Evolutionary conservation across 2,888 invertebrate species (phyloP), one percentile per base, ranked within the genome.

Genomic region (Hedya salicella): DNA sequence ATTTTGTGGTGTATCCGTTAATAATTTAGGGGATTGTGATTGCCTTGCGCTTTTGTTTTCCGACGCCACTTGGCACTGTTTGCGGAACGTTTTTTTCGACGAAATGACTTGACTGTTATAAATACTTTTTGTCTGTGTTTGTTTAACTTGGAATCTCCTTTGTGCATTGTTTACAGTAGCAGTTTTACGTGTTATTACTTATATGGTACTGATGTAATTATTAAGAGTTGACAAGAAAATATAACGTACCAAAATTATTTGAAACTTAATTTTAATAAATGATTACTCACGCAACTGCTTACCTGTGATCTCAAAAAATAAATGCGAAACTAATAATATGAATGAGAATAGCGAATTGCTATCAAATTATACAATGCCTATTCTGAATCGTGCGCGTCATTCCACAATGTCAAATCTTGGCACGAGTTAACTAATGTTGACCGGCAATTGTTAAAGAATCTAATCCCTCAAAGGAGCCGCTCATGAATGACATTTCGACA

Each of bases 391-490:
- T 74, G 17, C 11, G 17, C 46, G 59, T 60, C 65, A 73, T 78
- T 72, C 70, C 82, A 77, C 84, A 83, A 87, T 84, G 79, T 89
- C 86, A 89, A 89, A 90, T 89, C 90, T 88, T 85, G 80, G 75
- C 79, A 69, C 70, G 75, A 65, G 65, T 65, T 53, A 59, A 60
- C 56, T 21, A 57, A 77, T 85, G 86, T 87, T 87, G 83, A 82
- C 86, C 83, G 75, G 81, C 80, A 85, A 88, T 88, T 87, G 88
- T 88, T 83, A 86, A 89, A 85, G 79, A 81, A 78, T 83, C 84
- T 89, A 88, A 88, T 88, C 88, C 87, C 86, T 89, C 91, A 91
- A 88, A 81, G 75, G 80, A 89, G 89, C 89, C 83, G 73, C 72
- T 52, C 61, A 42, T 61, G 54, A 66, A 75, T 78, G 78, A 82